phyloP scores from a whole-genome alignment of 2,113 vertebrate genomes.

The Entelurus aequoreus region DNA sequence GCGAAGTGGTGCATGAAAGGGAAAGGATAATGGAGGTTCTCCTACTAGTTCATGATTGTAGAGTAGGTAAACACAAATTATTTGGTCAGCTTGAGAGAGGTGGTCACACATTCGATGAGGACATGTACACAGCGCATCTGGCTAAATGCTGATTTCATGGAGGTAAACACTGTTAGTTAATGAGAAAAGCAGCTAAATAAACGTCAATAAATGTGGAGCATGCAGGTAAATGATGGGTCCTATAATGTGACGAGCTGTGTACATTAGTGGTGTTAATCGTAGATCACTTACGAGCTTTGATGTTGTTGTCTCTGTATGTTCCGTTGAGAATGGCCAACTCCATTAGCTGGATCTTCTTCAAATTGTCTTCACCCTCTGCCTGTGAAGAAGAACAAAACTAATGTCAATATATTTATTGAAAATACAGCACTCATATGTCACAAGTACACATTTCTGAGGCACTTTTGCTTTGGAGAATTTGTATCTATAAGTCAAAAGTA shows the following conservation, averaged over 20 bases:
- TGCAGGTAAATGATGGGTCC: conserved; percentile 19
- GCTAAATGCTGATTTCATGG: conserved; percentile 13
- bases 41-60: conserved; percentile 29
- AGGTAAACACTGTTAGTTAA: conserved; percentile 22
- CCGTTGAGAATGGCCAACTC: conserved; percentile 81
- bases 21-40: conserved; percentile 22
- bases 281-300: conserved; percentile 74
- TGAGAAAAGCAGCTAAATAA: conserved; percentile 13
- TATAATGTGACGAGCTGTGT: conserved; percentile 8
- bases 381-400: conserved; percentile 25
- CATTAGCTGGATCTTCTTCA: conserved; percentile 84
- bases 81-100: conserved; percentile 30
- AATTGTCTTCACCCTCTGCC: conserved; percentile 80
- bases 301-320: conserved; percentile 80
- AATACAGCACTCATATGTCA: too few relatives aligned
- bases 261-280: neutral
- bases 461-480: too few relatives aligned
- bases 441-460: too few relatives aligned
- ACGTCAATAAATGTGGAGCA: conserved; percentile 1
- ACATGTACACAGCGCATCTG: conserved; percentile 19
- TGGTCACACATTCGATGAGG: conserved; percentile 19
- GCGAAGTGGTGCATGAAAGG: conserved; percentile 1
- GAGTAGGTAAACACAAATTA: conserved; percentile 34
- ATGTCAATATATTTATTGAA: neutral
- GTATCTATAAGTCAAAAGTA: too few relatives aligned